Evolutionary conservation across 2,888 invertebrate genomes (phyloP), one percentile per base, ranked within the genome.

Genomic region (Embidobia sp.): DNA sequence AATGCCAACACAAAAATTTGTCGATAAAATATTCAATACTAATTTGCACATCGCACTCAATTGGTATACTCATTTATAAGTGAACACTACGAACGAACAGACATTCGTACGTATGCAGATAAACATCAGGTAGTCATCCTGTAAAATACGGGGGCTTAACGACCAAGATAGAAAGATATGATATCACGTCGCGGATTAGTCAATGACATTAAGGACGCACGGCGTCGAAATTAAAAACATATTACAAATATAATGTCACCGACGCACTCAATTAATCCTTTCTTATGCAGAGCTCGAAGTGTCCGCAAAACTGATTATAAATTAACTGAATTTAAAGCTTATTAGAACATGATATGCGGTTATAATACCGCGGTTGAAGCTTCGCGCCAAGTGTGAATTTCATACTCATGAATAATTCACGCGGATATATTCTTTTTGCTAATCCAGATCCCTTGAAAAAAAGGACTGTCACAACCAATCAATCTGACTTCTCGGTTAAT

Each of bases 161-260:
- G 88, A 88, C 86, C 86, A 81, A 86, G 88, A 88, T 88, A 83
- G 77, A 79, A 82, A 84, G 84, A 84, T 80, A 83, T 82, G 88
- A 88, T 88, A 88, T 84, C 86, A 84, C 82, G 84, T 84, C 85
- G 85, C 84, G 85, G 87, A 87, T 87, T 87, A 84, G 84, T 82
- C 84, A 84, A 84, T 84, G 87, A 87, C 86, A 87, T 85, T 81
- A 81, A 83, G 81, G 72, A 73, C 77, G 80, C 75, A 42, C 48
- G 59, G 46, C 55, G 64, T 48, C 59, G 74, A 81, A 87, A 88
- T 87, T 88, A 88, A 88, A 88, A 88, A 85, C 86, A 81, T 85
- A 88, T 88, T 87, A 87, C 81, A 82, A 83, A 80, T 83, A 79
- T 83, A 78, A 81, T 83, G 86, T 82, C 82, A 82, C 81, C 79